Evolutionary conservation across 2,888 invertebrate genomes (phyloP).

Genomic region (Callinectes sapidus): DNA sequence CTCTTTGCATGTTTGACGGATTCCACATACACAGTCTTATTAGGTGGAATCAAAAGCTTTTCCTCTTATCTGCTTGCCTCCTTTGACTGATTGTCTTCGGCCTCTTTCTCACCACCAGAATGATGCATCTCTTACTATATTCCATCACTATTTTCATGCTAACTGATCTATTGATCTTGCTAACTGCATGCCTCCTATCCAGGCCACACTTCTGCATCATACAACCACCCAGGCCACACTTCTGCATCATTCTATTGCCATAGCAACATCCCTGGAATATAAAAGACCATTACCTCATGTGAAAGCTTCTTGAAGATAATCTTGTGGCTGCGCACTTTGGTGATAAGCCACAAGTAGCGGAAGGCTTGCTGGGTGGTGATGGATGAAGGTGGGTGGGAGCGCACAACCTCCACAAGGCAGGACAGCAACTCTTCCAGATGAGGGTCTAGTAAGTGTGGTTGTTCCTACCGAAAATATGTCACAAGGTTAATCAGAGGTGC

Average conservation of each 20-base stretch:
- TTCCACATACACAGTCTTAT: too few species aligned
- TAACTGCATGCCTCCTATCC: too few species aligned
- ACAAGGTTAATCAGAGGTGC: background rate
- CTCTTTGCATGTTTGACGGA: too few species aligned
- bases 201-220: background rate
- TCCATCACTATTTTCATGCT: too few species aligned
- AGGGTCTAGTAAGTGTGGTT: slow-evolving; percentile 93
- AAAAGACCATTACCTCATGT: slow-evolving; percentile 84
- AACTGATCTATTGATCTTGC: too few species aligned
- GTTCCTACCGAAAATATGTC: slow-evolving; percentile 82
- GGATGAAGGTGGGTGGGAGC: slow-evolving; percentile 38
- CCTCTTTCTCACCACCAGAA: too few species aligned
- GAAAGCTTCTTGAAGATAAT: slow-evolving; percentile 92
- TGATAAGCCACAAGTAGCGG: slow-evolving; percentile 88
- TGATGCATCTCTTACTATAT: too few species aligned
- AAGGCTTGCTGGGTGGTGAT: slow-evolving; percentile 77
- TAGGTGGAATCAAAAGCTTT: too few species aligned
- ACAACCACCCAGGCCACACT: background rate
- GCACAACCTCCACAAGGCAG: slow-evolving; percentile 81
- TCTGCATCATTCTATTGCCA: background rate
- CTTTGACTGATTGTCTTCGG: too few species aligned
- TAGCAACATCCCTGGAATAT: too few species aligned
- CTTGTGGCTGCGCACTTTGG: slow-evolving; percentile 94
- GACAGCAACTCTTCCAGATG: slow-evolving; percentile 86
- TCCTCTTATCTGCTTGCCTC: too few species aligned